Percentiles rank a stretch among this genome's conserved stretches.
phyloP scores from a whole-genome alignment of 2,888 invertebrate species.

The Leucoptera coffeella region DNA sequence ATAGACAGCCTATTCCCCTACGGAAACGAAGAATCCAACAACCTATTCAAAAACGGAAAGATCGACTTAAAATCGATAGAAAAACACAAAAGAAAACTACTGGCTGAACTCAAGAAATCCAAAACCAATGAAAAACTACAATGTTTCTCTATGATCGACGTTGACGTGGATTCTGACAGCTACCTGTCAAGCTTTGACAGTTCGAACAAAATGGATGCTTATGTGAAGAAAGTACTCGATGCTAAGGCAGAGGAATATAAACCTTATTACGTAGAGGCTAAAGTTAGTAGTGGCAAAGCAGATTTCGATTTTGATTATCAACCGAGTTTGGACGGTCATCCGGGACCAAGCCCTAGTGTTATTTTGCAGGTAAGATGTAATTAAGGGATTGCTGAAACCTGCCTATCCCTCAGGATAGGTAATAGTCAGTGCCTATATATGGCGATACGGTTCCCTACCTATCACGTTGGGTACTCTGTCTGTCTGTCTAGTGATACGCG shows the following conservation, averaged over 20 bases:
- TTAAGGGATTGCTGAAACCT: too few species aligned
- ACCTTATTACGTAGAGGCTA: slow-evolving; percentile 24
- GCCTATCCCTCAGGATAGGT: too few species aligned
- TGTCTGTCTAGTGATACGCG: too few species aligned
- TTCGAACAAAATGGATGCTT: slow-evolving; percentile 24
- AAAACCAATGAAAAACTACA: slow-evolving; percentile 20
- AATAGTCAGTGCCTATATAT: too few species aligned
- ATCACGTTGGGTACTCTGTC: too few species aligned
- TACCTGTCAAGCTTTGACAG: slow-evolving; percentile 18
- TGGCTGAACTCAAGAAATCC: slow-evolving; percentile 16
- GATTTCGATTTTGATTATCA: slow-evolving; percentile 82
- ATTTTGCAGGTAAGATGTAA: slow-evolving; percentile 64
- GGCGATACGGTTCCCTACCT: too few species aligned
- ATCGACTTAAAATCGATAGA: slow-evolving; percentile 30
- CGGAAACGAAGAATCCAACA: slow-evolving; percentile 11
- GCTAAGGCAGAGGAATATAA: slow-evolving; percentile 17
- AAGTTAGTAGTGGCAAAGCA: slow-evolving; percentile 14
- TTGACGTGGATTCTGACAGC: slow-evolving; percentile 35
- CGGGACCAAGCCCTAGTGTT: slow-evolving; percentile 91
- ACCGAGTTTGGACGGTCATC: slow-evolving; percentile 71
- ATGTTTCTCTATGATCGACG: slow-evolving; percentile 43
- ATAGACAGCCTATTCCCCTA: slow-evolving; percentile 24
- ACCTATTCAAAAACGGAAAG: slow-evolving; percentile 14
- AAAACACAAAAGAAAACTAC: slow-evolving; percentile 22
- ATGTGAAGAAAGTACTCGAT: slow-evolving; percentile 27